Base-by-base conservation (phyloP, 2,797 vertebrate species). In the Megaceryle alcyon region DNA sequence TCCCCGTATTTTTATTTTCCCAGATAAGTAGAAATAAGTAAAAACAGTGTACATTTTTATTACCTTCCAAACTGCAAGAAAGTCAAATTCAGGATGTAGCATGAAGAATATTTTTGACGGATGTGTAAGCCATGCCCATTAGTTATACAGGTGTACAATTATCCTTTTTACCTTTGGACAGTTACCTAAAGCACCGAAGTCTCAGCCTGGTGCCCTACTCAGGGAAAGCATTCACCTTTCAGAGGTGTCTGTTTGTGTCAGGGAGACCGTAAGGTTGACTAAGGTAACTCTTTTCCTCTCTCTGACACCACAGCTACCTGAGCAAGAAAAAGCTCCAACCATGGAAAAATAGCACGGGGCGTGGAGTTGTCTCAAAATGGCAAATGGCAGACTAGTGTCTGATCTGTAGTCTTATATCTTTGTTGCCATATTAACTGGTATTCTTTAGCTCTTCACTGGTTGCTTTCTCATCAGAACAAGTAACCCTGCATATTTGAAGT, bases 391-490 rank as follows among this genome's bases (percentile, higher is more conserved):
- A 80, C 22, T 10, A 54, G 2, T 46, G 37, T 46, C 33, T 21
- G 37, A 2, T 64, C 23, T 28, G n/a, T 60, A 10, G 14, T 76
- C n/a, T 86, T 77, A 28, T 9, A 35, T 65, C 29, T 87, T 56
- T 1, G 1, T 57, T 92, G 31, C n/a, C 14, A 3, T 70, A 44
- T 59, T 78, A 54, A 37, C 22, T 84, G 56, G 31, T 82, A 48
- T 21, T 14, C 29, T 86, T 64, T 39, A 64, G n/a, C 37, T 89
- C 60, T 64, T 77, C 39, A 25, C 37, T 82, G 39, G 21, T 89
- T 77, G 44, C 23, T 73, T 93, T 77, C 43, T 85, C n/a, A 82
- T 89, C 43, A 60, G 48, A 92, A 26, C 21, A 76, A 60, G 57
- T 15, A 86, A 64, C 1, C 1, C 28, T 65, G 66, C 22, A 9